Percentiles rank a stretch among this genome's conserved stretches.
phyloP scores from a whole-genome alignment of 2,888 invertebrate genomes.

The Lithophane semibrunnea region DNA sequence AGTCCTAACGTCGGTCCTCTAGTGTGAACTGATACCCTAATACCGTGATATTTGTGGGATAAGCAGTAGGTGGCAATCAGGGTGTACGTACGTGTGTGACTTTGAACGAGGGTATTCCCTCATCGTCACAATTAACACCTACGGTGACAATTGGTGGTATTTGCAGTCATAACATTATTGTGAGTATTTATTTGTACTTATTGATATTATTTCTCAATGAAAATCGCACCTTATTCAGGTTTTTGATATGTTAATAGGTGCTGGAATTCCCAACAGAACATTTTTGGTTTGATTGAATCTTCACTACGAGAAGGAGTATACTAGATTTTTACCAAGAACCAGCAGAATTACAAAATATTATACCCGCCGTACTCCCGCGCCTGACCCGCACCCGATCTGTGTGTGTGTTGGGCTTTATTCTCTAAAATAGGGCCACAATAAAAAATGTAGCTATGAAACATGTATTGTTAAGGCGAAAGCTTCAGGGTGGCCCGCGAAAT shows the following conservation, averaged over 20 bases:
- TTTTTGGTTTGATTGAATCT: no score
- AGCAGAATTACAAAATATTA: no score
- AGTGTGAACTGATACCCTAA: slow-evolving; percentile 9
- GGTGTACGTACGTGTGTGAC: background rate
- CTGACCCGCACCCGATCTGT: no score
- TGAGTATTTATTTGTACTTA: slow-evolving; percentile 29
- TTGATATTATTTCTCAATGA: background rate
- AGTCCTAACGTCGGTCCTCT: slow-evolving; percentile 9
- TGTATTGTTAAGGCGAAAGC: no score
- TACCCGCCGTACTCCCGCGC: no score
- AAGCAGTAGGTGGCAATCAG: background rate
- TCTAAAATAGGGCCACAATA: no score
- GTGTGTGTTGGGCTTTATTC: no score
- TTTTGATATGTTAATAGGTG: background rate
- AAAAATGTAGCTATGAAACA: no score
- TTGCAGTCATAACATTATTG: slow-evolving; percentile 33
- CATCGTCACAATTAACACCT: slow-evolving; percentile 27
- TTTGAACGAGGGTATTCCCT: slow-evolving; percentile 1
- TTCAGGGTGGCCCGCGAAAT: no score
- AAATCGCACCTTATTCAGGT: slow-evolving; percentile 2
- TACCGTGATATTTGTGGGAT: background rate
- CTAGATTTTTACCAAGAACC: no score
- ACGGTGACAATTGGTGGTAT: slow-evolving; percentile 10
- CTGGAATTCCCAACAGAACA: no score
- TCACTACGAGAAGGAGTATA: no score